These are phyloP conservation scores for Ctenicera cuprea DNA, from an alignment of 2,888 invertebrate species.

Conservation along the genomic window DNA sequence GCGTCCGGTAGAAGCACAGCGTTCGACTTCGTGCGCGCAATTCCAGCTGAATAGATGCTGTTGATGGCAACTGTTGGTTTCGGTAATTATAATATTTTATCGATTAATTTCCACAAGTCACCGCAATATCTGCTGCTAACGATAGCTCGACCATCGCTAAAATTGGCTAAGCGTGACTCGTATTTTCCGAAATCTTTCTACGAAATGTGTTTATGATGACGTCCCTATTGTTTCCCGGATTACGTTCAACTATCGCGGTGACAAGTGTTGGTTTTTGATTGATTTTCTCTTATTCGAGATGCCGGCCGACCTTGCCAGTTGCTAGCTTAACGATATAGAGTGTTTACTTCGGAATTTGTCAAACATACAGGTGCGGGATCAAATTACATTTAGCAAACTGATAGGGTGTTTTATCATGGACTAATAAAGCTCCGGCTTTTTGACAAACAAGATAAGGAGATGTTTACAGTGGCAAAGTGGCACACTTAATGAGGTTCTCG, in stretches of 20 bases:
- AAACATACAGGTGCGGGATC: constrained; percentile 46
- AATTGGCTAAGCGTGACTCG: constrained; percentile 72
- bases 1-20: constrained; percentile 10
- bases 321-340: constrained; percentile 2
- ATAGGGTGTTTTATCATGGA: constrained; percentile 51
- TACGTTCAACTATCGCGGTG: constrained; percentile 55
- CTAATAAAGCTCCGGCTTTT: constrained; percentile 54
- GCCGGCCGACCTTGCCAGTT: constrained; percentile 6
- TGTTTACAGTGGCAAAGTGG: constrained; percentile 59
- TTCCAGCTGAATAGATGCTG: constrained; percentile 16
- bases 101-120: constrained; percentile 72
- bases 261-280: constrained; percentile 58
- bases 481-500: constrained; percentile 62
- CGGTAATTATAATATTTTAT: constrained; percentile 72
- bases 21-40: neutral
- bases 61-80: constrained; percentile 64
- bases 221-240: constrained; percentile 70
- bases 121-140: constrained; percentile 72
- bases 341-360: constrained; percentile 38
- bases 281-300: constrained; percentile 55
- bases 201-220: constrained; percentile 73
- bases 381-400: constrained; percentile 49
- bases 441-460: constrained; percentile 62
- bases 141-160: constrained; percentile 70
- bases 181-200: constrained; percentile 69